Percentiles rank a stretch among this genome's conserved stretches.
Conservation (phyloP, 2,888 invertebrate genomes). For the Lycia hirtaria region DNA sequence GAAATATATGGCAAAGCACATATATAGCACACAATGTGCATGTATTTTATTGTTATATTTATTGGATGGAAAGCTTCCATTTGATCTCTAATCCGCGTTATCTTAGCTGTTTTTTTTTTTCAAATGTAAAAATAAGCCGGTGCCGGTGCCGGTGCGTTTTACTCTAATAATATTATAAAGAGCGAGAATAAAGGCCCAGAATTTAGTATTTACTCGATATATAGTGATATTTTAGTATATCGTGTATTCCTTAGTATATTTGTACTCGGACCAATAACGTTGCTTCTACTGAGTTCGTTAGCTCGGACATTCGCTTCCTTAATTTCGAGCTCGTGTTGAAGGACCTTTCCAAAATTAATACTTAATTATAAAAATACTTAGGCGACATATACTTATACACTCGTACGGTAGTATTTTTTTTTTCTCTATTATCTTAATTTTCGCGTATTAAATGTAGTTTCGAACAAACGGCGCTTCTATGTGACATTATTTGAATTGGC, state of each 20-base stretch:
- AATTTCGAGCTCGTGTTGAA: conserved; percentile 6
- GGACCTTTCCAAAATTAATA: conserved; percentile 19
- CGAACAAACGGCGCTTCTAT: conserved; percentile 47
- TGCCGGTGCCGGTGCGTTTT: too few relatives aligned
- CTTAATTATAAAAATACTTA: conserved; percentile 29
- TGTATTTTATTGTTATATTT: too few relatives aligned
- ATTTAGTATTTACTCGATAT: conserved; percentile 18
- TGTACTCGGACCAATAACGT: conserved; percentile 50
- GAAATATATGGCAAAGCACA: too few relatives aligned
- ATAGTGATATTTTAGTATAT: conserved; percentile 12
- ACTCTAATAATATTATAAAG: neutral
- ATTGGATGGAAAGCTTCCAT: too few relatives aligned
- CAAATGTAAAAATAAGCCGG: too few relatives aligned
- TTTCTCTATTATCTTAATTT: conserved; percentile 14
- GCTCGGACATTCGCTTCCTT: neutral
- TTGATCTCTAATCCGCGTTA: too few relatives aligned
- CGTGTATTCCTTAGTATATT: conserved; percentile 29
- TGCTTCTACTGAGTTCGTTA: conserved; percentile 18
- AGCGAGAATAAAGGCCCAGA: neutral
- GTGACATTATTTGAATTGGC: conserved; percentile 69
- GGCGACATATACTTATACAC: conserved; percentile 25
- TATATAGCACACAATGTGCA: too few relatives aligned
- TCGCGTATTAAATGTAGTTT: conserved; percentile 25
- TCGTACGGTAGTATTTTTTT: conserved; percentile 5
- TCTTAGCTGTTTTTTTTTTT: too few relatives aligned